A percentile compares a stretch with the other conserved stretches of the same genome.
Evolutionary conservation across 2,113 vertebrate species (phyloP).

Genomic region (Hydropotes inermis): DNA sequence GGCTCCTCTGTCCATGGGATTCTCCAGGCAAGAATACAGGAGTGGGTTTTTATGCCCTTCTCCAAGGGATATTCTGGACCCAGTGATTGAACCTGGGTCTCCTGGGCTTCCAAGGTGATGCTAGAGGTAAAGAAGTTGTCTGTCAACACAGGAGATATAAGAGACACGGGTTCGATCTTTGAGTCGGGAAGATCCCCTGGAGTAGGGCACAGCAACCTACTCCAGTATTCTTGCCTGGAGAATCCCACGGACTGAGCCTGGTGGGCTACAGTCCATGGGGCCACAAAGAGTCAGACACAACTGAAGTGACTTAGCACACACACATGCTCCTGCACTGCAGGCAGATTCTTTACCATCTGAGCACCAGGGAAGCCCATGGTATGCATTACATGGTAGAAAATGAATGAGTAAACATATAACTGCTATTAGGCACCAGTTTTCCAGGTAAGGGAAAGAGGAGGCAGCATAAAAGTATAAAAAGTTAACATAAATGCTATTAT

Average conservation of each 20-base stretch:
- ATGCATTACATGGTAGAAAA: background rate
- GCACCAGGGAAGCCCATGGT: background rate
- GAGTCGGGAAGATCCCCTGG: background rate
- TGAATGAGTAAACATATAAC: background rate
- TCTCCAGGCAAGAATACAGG: background rate
- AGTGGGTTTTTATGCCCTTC: background rate
- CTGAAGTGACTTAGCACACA: background rate
- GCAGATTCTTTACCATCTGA: background rate
- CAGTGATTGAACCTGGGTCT: background rate
- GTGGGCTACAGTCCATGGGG: background rate
- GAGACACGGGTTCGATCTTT: accelerated
- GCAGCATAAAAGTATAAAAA: background rate
- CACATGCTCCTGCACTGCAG: background rate
- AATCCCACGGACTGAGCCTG: background rate
- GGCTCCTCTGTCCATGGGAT: background rate
- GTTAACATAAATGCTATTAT: background rate
- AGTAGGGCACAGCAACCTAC: background rate
- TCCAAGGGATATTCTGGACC: background rate
- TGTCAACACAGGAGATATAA: background rate
- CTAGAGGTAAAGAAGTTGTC: background rate
- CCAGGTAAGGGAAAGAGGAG: background rate
- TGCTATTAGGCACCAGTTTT: background rate
- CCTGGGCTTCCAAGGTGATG: background rate
- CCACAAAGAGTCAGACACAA: background rate
- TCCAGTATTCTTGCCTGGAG: background rate